Evolutionary conservation across 2,113 vertebrate genomes (phyloP).

Genomic region (Sylvia atricapilla): DNA sequence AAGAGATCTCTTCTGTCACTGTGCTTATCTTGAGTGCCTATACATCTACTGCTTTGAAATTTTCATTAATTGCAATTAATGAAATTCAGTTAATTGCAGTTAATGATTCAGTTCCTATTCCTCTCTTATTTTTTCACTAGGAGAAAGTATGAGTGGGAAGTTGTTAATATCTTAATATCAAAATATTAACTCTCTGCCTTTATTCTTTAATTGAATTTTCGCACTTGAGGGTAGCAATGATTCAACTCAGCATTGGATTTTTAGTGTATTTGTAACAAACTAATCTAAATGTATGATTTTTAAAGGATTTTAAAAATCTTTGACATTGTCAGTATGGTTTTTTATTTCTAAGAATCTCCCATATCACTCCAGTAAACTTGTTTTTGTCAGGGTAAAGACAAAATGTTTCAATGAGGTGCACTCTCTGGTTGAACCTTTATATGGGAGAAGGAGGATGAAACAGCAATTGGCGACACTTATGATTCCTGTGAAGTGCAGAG

Average conservation of each 20-base stretch:
- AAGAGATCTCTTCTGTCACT: neutral
- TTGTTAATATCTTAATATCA: neutral
- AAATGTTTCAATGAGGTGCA: neutral
- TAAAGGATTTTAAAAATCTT: neutral
- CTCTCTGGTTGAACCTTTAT: neutral
- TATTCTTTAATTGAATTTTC: neutral
- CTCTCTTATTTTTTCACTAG: neutral
- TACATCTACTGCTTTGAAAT: neutral
- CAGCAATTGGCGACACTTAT: neutral
- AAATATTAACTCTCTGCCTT: neutral
- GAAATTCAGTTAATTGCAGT: too few species aligned
- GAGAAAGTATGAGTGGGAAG: neutral
- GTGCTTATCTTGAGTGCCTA: neutral
- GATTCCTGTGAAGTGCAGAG: neutral
- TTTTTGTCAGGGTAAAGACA: neutral
- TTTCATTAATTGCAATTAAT: slow-evolving; percentile 20
- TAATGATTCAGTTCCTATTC: neutral
- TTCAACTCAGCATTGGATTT: neutral
- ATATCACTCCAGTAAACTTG: neutral
- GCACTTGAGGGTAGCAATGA: neutral
- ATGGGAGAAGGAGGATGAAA: neutral
- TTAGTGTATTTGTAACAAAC: neutral
- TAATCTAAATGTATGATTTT: neutral
- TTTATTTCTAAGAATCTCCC: neutral
- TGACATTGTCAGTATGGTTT: neutral